Percentiles rank a stretch among this genome's conserved stretches.
phyloP scores from a whole-genome alignment of 53 echinoderm and acorn worm genomes.

The Astropecten irregularis region DNA sequence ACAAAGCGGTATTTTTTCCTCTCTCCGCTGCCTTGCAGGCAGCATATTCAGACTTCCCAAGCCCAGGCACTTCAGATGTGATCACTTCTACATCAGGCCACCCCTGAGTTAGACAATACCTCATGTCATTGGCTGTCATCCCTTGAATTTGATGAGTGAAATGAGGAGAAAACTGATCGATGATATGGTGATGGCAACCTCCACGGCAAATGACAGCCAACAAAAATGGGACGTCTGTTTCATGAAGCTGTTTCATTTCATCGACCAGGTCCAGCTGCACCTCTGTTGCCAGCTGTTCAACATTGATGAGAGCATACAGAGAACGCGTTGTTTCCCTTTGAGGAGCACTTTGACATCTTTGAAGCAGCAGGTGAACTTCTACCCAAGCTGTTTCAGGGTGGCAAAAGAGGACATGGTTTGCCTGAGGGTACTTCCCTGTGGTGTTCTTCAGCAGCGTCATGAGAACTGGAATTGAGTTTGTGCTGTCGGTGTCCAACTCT shows the following conservation, averaged over 20 bases:
- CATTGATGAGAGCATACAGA: slow-evolving; percentile 46
- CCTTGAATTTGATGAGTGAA: slow-evolving; percentile 50
- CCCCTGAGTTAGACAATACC: slow-evolving; percentile 34
- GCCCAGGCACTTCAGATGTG: slow-evolving; percentile 51
- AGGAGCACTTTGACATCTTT: slow-evolving; percentile 40
- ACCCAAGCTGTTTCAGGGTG: slow-evolving; percentile 50
- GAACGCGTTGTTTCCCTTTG: not conserved
- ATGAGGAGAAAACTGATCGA: slow-evolving; percentile 62
- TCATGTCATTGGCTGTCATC: slow-evolving; percentile 48
- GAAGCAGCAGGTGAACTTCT: slow-evolving; percentile 50
- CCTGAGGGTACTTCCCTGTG: slow-evolving; percentile 46
- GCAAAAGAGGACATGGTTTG: slow-evolving; percentile 63
- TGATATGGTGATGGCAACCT: slow-evolving; percentile 60
- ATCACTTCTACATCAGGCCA: slow-evolving; percentile 60
- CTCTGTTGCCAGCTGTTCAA: slow-evolving; percentile 44
- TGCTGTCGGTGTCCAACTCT: slow-evolving; percentile 49
- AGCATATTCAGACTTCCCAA: slow-evolving; percentile 56
- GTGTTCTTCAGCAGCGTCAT: slow-evolving; percentile 42
- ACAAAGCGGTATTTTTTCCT: not conserved
- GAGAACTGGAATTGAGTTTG: slow-evolving; percentile 56
- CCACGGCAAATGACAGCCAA: slow-evolving; percentile 56
- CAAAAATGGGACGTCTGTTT: slow-evolving; percentile 21
- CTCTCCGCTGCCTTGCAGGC: slow-evolving; percentile 20
- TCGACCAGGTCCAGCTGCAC: slow-evolving; percentile 49
- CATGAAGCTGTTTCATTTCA: slow-evolving; percentile 44